Evolutionary conservation across 2,113 vertebrate genomes (phyloP).

Genomic region (Halcyon malimbica): DNA sequence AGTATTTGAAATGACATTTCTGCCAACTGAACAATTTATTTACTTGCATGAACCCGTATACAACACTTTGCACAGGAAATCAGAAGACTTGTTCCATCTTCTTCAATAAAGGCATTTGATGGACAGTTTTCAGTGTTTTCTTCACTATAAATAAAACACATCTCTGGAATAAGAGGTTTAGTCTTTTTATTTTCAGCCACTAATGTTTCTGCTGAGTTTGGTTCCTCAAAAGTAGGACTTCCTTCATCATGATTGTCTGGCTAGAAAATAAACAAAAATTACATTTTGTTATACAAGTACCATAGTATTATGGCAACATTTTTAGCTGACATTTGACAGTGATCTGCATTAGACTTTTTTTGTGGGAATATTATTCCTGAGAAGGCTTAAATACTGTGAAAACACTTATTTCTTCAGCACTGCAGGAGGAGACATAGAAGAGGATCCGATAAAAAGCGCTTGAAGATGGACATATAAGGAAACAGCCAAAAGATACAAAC

Average conservation of each 20-base stretch:
- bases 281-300: background rate
- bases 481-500: background rate
- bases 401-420: background rate
- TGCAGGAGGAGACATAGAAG: background rate
- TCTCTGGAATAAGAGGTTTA: conserved; percentile 93
- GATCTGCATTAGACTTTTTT: background rate
- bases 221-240: conserved; percentile 35
- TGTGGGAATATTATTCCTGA: background rate
- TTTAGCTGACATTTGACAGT: background rate
- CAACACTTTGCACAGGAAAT: conserved; percentile 89
- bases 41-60: conserved; percentile 95
- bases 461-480: background rate
- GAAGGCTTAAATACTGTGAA: background rate
- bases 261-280: conserved; percentile 75
- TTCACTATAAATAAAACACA: conserved; percentile 94
- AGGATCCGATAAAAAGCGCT: background rate
- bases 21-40: conserved; percentile 55
- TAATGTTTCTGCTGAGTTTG: conserved; percentile 41
- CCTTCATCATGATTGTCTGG: conserved; percentile 81
- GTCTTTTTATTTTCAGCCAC: conserved; percentile 62
- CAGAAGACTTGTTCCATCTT: conserved; percentile 91
- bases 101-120: conserved; percentile 88
- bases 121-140: conserved; percentile 84
- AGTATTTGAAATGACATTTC: background rate
- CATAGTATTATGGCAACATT: background rate